Evolutionary conservation across 2,888 invertebrate genomes (phyloP), one percentile per base, ranked within the genome.

Genomic region (Himalopsyche tibetana): DNA sequence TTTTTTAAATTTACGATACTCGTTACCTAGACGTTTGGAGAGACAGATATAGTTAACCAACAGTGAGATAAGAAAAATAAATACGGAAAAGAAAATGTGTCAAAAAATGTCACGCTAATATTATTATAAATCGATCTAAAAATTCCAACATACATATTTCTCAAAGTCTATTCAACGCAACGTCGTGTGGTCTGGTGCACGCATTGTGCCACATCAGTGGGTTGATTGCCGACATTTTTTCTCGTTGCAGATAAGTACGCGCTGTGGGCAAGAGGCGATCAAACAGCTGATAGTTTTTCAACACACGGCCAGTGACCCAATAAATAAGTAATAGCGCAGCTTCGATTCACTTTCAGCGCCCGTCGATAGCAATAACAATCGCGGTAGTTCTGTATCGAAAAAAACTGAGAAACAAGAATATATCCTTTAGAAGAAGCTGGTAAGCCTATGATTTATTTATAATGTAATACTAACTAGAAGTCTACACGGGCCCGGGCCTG

Each of bases 281-380:
- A 19, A 28, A 28, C 38, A 80, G 80, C 40, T 42, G 80, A 80
- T 38, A 15, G 80, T 40, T 36, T 80, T 80, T 42, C 80, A 80
- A 42, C 80, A 63, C 80, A 36, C 80, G 40, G 80, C 80, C 80
- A 15, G 80, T 80, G 80, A 42, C 80, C 80, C 42, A 80, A 38
- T 80, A 63, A 63, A 28, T 19, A 63, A 63, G 63, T 19, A 19
- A 63, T 19, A 63, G 19, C 63, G 28, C 63, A 28, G 63, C 63
- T 80, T 80, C 80, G 40, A 80, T 80, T 80, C 80, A 80, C 80
- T 80, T 80, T 80, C 80, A 80, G 36, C 80, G 40, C 0, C 40
- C 74, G 80, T 36, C 80, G 15, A 19, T 80, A 2, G 40, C 80
- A 80, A 63, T 63, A 63, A n/a, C 80, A 36, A 74, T 80, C 36